A percentile compares a stretch with the other conserved stretches of the same genome.
phyloP scores from a whole-genome alignment of 2,113 vertebrate genomes.

The Sakesphorus luctuosus region DNA sequence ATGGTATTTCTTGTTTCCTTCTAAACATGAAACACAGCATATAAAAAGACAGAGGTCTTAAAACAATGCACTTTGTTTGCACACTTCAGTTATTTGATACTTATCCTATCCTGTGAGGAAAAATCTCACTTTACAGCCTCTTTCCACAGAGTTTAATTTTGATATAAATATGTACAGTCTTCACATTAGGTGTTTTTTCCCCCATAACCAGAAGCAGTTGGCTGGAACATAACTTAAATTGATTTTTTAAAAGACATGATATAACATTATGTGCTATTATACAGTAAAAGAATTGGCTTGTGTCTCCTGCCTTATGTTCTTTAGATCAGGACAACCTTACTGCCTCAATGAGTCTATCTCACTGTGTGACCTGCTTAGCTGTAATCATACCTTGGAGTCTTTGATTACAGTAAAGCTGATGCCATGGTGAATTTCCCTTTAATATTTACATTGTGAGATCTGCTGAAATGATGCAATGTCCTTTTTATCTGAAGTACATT shows the following conservation, averaged over 20 bases:
- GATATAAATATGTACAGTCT: background rate
- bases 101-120: background rate
- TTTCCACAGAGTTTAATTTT: constrained; percentile 9
- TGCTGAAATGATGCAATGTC: constrained; percentile 73
- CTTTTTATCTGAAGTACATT: constrained; percentile 69
- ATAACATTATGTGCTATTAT: background rate
- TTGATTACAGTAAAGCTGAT: constrained; percentile 74
- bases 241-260: background rate
- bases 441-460: constrained; percentile 64
- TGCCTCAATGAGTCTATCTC: constrained; percentile 23
- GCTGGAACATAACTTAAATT: constrained; percentile 63
- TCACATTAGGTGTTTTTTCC: background rate
- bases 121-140: constrained; percentile 15
- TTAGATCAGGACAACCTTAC: constrained; percentile 54
- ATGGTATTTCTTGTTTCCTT: background rate
- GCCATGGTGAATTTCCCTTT: constrained; percentile 68
- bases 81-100: background rate
- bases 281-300: background rate
- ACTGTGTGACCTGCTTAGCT: background rate
- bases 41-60: background rate
- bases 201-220: constrained; percentile 56
- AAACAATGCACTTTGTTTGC: background rate
- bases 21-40: background rate
- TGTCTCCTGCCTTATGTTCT: background rate
- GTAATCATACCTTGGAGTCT: constrained; percentile 33